Evolutionary conservation across 2,888 invertebrate genomes (phyloP).

Genomic region (Eurois occulta): DNA sequence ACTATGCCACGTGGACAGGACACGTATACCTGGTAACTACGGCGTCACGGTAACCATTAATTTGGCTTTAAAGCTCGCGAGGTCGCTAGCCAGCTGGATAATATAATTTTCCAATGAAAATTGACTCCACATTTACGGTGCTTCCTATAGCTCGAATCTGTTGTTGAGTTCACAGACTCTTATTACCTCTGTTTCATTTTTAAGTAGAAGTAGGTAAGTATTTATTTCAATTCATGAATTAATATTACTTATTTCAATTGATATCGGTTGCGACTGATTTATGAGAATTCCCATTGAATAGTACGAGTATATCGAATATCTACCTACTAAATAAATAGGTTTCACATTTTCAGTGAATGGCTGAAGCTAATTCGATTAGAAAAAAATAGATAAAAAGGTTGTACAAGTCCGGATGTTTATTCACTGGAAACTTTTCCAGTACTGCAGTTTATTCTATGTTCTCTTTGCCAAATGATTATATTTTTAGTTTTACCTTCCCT

Average conservation of each 20-base stretch:
- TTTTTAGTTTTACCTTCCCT: background rate
- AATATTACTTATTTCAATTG: no score
- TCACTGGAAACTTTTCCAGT: background rate
- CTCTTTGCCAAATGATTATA: background rate
- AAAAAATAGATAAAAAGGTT: background rate
- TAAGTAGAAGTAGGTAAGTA: conserved; percentile 1
- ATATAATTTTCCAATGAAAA: background rate
- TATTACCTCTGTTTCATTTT: background rate
- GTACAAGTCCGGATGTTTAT: background rate
- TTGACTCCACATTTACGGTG: background rate
- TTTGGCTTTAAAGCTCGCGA: background rate
- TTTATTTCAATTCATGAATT: conserved; percentile 33
- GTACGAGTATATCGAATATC: conserved; percentile 14
- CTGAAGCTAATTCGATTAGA: conserved; percentile 1
- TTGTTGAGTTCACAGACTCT: background rate
- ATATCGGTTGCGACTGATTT: conserved; percentile 33
- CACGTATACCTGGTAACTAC: background rate
- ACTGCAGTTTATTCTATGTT: background rate
- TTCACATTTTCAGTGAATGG: conserved; percentile 37
- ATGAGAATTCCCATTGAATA: conserved; percentile 33
- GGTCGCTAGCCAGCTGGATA: background rate
- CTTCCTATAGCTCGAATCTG: conserved; percentile 2
- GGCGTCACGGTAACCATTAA: background rate
- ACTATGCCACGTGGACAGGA: conserved; percentile 29
- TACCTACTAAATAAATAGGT: background rate